phyloP scores from a whole-genome alignment of 2,113 vertebrate species.

The Albula goreensis region DNA sequence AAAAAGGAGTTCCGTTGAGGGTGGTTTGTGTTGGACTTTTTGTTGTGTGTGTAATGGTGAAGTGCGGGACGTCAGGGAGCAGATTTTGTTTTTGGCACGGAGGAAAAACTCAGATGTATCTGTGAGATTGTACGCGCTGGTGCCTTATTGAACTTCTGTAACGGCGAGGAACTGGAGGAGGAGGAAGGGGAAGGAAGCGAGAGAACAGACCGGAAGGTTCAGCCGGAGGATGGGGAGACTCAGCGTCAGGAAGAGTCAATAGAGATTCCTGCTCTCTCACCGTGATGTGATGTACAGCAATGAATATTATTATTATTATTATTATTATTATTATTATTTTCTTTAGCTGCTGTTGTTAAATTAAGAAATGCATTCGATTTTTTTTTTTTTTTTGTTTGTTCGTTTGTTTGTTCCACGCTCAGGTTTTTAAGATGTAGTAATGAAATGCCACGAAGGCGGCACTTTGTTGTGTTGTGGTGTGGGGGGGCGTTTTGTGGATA shows the following conservation, averaged over 20 bases:
- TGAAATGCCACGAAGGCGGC: constrained; percentile 17
- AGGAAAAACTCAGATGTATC: constrained; percentile 27
- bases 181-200: not conserved
- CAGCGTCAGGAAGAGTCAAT: constrained; percentile 10
- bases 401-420: constrained; percentile 38
- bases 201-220: not conserved
- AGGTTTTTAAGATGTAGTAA: constrained; percentile 52
- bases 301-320: constrained; percentile 24
- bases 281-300: constrained; percentile 29
- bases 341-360: constrained; percentile 42
- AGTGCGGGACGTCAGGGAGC: constrained; percentile 34
- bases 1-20: not conserved
- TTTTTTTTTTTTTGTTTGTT: constrained; percentile 34
- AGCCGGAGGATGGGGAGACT: not conserved
- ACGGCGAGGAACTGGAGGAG: constrained; percentile 45
- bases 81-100: constrained; percentile 3
- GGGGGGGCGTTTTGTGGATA: no score
- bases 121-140: constrained; percentile 49
- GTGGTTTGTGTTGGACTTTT: constrained; percentile 21
- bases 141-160: constrained; percentile 66
- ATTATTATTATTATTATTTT: constrained; percentile 10
- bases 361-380: constrained; percentile 26
- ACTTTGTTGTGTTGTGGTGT: no score
- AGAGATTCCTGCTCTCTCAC: constrained; percentile 17
- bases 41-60: constrained; percentile 32